Evolutionary conservation across 2,113 vertebrate genomes (phyloP).

Genomic region (Nothoprocta perdicaria): DNA sequence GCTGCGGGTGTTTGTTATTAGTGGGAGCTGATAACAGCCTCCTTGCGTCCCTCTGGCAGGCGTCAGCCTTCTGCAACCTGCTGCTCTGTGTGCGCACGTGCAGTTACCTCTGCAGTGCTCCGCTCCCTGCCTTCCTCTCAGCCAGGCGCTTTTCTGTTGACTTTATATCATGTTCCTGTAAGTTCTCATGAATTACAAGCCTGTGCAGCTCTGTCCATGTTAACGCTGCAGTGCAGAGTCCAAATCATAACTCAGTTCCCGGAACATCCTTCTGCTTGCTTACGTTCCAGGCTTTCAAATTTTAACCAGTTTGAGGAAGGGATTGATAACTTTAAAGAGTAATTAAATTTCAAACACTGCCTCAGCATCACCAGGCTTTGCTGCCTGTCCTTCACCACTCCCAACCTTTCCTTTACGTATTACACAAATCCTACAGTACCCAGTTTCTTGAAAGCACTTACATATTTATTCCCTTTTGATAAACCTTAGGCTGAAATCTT

Average conservation of each 20-base stretch:
- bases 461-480: not conserved
- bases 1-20: not conserved
- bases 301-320: not conserved
- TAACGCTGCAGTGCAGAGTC: fast-evolving
- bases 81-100: not conserved
- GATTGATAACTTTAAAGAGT: not conserved
- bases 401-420: not conserved
- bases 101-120: not conserved
- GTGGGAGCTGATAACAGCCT: not conserved
- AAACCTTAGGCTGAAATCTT: not conserved
- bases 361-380: not conserved
- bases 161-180: not conserved
- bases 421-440: not conserved
- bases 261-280: not conserved
- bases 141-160: not conserved
- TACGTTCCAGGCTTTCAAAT: not conserved
- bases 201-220: fast-evolving
- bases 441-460: not conserved
- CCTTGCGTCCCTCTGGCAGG: not conserved
- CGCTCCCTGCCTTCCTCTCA: not conserved
- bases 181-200: not conserved
- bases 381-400: not conserved
- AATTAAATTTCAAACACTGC: not conserved
- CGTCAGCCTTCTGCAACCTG: slow-evolving; percentile 6
- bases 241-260: not conserved